Evolutionary conservation across 2,113 vertebrate genomes (phyloP), one percentile per base, ranked within the genome.

Genomic region (Channa argus): DNA sequence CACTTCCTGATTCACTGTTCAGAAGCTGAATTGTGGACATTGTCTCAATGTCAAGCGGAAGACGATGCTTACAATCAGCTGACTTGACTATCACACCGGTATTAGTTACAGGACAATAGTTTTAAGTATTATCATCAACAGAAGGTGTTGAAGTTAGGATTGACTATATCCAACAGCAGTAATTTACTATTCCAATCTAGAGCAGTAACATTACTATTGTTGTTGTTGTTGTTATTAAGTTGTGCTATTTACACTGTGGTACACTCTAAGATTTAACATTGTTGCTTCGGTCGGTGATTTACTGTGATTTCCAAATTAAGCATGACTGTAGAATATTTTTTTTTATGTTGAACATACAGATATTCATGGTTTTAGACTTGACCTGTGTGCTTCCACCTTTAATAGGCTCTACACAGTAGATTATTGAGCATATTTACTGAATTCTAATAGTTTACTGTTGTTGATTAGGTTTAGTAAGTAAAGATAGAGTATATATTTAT

Each of bases 61-160:
- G 72, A 70, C 58, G 62, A 77, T 86, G 82, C 82, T 85, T 83
- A 89, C 69, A 82, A 55, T 83, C 49, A 66, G 43, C 66, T 77
- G 47, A 69, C 64, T 73, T 55, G 15, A 77, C 56, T 55, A 70
- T 85, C 63, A 53, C 50, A n/a, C 24, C 24, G 24, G 24, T 24
- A 50, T 66, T 52, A 62, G 1, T 69, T 58, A 62, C 8, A 72
- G 39, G 6, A 56, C 34, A 65, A 77, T 49, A 54, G 24, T 60
- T 74, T 70, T 7, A 53, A 53, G 13, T 75, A 33, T 74, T 14
- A 76, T 63, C 24, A 54, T 59, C 36, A 41, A 73, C 2, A 36
- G 15, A 47, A 66, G 52, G 38, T 72, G 24, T 24, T 24, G 24
- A 24, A 24, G 24, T 24, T 24, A 24, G 24, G 24, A 24, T 1